phyloP scores from a whole-genome alignment of 2,888 invertebrate species.

The Lasioglossum vierecki region DNA sequence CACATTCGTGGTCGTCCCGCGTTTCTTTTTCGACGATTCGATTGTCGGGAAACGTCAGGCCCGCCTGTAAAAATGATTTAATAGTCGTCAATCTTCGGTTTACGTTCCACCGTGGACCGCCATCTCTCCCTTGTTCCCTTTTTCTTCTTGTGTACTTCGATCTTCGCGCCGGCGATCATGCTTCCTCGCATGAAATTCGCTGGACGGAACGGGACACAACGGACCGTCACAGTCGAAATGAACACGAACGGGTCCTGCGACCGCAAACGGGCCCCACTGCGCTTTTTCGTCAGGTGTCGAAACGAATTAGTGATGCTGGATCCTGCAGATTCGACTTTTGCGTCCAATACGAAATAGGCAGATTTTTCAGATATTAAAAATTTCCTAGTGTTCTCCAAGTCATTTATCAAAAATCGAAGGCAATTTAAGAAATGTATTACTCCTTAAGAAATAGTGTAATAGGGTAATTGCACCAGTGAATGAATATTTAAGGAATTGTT shows the following conservation, averaged over 20 bases:
- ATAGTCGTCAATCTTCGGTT: constrained; percentile 61
- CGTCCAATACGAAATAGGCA: background rate
- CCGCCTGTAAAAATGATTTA: constrained; percentile 61
- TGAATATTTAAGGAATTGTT: too few relatives aligned
- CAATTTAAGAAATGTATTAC: too few relatives aligned
- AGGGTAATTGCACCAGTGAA: too few relatives aligned
- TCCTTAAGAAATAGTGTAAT: too few relatives aligned
- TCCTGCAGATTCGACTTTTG: background rate
- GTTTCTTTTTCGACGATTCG: constrained; percentile 40
- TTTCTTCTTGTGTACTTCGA: background rate
- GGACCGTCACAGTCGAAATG: background rate
- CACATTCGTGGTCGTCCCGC: constrained; percentile 56
- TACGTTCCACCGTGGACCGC: constrained; percentile 36
- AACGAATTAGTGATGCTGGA: background rate
- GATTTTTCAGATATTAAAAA: too few relatives aligned
- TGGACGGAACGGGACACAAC: background rate
- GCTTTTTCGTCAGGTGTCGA: background rate
- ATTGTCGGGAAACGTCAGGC: constrained; percentile 35
- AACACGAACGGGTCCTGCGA: background rate
- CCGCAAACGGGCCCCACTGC: background rate
- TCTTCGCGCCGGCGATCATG: background rate
- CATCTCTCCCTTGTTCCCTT: background rate
- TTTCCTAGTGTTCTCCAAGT: too few relatives aligned
- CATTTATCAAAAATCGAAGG: too few relatives aligned
- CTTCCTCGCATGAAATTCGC: background rate